A percentile compares a stretch with the other conserved stretches of the same genome.
Conservation (phyloP, 2,113 vertebrate genomes). For the Istiophorus platypterus region DNA sequence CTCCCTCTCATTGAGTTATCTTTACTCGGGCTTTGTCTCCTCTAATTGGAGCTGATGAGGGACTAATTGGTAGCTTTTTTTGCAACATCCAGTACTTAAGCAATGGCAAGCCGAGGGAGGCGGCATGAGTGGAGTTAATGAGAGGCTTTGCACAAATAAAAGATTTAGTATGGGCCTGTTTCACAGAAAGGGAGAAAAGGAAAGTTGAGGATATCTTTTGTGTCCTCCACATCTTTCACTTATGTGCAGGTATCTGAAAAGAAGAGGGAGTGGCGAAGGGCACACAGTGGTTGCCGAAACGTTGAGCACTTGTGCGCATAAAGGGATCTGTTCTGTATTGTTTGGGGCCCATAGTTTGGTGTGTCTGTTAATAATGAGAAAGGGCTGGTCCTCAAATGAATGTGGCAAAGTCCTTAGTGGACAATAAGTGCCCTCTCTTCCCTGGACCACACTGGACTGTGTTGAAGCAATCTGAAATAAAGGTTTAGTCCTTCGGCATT, state of each 20-base stretch:
- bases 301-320: constrained; percentile 84
- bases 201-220: constrained; percentile 87
- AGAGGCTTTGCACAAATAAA: constrained; percentile 88
- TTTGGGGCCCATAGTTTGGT: constrained; percentile 82
- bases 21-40: constrained; percentile 97
- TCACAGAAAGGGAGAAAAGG: constrained; percentile 78
- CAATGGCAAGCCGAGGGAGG: constrained; percentile 87
- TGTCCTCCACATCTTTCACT: constrained; percentile 81
- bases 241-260: constrained; percentile 87
- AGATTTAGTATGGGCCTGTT: constrained; percentile 83
- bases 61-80: constrained; percentile 98
- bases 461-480: constrained; percentile 80
- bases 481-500: constrained; percentile 72
- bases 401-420: constrained; percentile 81
- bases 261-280: constrained; percentile 68
- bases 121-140: constrained; percentile 97
- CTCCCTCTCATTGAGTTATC: constrained; percentile 95
- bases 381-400: constrained; percentile 83
- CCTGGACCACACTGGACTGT: constrained; percentile 77
- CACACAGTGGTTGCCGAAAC: constrained; percentile 73
- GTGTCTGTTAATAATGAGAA: constrained; percentile 86
- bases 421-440: constrained; percentile 83
- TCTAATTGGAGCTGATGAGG: constrained; percentile 99
- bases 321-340: constrained; percentile 85
- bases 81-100: constrained; percentile 90